Percentiles rank a stretch among this genome's conserved stretches.
phyloP scores from a whole-genome alignment of 2,888 invertebrate species.

The Mechanitis mazaeus region DNA sequence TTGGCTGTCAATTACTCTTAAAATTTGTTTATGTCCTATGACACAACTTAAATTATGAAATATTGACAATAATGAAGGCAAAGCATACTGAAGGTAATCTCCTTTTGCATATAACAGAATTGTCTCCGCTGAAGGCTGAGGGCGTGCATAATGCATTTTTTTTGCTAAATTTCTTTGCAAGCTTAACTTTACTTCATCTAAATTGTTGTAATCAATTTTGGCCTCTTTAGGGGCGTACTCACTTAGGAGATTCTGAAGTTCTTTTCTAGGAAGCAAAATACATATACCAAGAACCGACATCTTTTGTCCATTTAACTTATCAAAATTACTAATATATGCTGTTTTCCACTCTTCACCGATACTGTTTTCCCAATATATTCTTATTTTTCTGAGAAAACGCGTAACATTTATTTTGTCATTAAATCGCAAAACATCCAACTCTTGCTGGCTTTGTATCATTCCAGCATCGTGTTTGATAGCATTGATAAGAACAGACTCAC shows the following conservation, averaged over 20 bases:
- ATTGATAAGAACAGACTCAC: constrained; percentile 49
- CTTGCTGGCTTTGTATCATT: constrained; percentile 39
- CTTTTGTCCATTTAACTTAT: constrained; percentile 39
- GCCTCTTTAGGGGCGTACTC: constrained; percentile 46
- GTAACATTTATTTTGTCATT: constrained; percentile 36
- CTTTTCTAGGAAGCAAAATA: constrained; percentile 38
- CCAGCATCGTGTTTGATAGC: constrained; percentile 54
- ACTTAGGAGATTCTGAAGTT: constrained; percentile 40
- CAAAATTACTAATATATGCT: constrained; percentile 38
- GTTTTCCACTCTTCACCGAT: constrained; percentile 42
- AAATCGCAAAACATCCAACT: constrained; percentile 37
- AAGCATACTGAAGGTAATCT: constrained; percentile 53
- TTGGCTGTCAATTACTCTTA: constrained; percentile 43
- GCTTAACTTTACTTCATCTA: constrained; percentile 45
- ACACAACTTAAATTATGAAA: constrained; percentile 46
- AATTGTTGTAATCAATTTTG: constrained; percentile 49
- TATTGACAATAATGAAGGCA: constrained; percentile 53
- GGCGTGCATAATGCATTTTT: constrained; percentile 57
- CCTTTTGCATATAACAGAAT: constrained; percentile 53
- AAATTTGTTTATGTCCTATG: constrained; percentile 38
- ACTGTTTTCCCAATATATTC: constrained; percentile 50
- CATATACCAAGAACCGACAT: constrained; percentile 47
- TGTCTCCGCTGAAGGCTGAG: constrained; percentile 46
- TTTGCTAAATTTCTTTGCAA: constrained; percentile 51
- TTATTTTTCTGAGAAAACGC: constrained; percentile 44